These are phyloP conservation scores for Ptilorrhoa leucosticta DNA, from an alignment of 2,113 vertebrate species.

Conservation along the genomic window DNA sequence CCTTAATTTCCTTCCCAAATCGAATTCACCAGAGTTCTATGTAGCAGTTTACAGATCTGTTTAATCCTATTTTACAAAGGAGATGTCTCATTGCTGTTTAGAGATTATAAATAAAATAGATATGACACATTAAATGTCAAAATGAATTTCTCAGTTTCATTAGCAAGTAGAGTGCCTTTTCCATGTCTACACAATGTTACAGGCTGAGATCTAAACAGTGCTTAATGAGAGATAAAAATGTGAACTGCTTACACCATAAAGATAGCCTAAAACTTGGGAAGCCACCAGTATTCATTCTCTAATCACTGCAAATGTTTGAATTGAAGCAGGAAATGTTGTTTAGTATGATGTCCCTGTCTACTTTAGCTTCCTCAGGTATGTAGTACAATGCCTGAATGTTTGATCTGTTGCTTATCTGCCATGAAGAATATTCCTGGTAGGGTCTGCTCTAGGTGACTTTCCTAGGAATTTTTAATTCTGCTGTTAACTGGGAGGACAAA, in stretches of 20 bases:
- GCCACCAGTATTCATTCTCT: not conserved
- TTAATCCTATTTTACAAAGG: not conserved
- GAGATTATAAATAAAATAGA: not conserved
- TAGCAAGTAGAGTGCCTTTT: not conserved
- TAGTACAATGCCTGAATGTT: not conserved
- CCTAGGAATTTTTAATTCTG: not conserved
- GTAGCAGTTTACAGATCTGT: not conserved
- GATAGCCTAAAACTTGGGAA: not conserved
- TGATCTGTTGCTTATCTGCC: not conserved
- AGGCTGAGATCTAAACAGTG: not conserved
- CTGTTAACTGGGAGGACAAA: not conserved
- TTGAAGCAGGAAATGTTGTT: not conserved
- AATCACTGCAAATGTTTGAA: not conserved
- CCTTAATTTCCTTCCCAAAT: not conserved
- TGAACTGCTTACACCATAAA: not conserved
- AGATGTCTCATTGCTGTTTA: not conserved
- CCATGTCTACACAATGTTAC: not conserved
- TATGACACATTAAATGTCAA: not conserved
- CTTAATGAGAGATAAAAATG: not conserved
- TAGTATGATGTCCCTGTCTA: not conserved
- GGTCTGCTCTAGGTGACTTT: not conserved
- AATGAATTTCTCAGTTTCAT: not conserved
- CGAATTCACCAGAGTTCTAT: fast-evolving
- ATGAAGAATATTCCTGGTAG: not conserved
- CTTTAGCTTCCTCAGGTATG: not conserved